A percentile compares a stretch with the other conserved stretches of the same genome.
Conservation (phyloP, 2,113 vertebrate species). For the Dicerorhinus sumatrensis region DNA sequence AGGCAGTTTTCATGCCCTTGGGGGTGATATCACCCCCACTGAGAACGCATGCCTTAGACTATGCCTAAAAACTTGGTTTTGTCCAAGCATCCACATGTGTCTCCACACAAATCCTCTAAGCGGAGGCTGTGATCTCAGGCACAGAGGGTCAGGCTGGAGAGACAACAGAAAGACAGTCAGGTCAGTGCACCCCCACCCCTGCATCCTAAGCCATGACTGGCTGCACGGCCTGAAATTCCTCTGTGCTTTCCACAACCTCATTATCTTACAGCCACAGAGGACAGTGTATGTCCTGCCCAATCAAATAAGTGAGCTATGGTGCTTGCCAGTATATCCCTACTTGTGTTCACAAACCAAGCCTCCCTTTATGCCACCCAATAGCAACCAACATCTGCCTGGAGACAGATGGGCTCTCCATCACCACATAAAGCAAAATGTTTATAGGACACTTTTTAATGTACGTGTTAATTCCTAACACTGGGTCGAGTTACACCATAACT, state of each 20-base stretch:
- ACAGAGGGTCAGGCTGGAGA: neutral
- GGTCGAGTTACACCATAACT: neutral
- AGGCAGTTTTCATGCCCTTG: neutral
- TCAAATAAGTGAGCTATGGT: neutral
- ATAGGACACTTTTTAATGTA: neutral
- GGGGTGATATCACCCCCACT: neutral
- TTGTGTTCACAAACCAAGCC: neutral
- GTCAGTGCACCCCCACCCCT: fast-evolving
- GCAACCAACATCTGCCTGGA: neutral
- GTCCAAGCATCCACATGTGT: neutral
- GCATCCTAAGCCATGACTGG: neutral
- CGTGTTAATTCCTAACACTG: neutral
- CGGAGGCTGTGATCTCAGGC: neutral
- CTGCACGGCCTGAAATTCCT: neutral
- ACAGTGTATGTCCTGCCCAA: neutral
- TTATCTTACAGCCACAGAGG: neutral
- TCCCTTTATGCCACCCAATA: neutral
- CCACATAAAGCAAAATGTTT: neutral
- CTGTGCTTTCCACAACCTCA: neutral
- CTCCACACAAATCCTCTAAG: neutral
- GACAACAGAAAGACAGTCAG: neutral
- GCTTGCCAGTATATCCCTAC: neutral
- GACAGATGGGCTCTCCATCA: neutral
- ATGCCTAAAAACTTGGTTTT: neutral
- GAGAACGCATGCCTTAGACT: neutral